Evolutionary conservation across 1,140 invertebrate species (phyloP).

Genomic region (Drosophila carrolli): DNA sequence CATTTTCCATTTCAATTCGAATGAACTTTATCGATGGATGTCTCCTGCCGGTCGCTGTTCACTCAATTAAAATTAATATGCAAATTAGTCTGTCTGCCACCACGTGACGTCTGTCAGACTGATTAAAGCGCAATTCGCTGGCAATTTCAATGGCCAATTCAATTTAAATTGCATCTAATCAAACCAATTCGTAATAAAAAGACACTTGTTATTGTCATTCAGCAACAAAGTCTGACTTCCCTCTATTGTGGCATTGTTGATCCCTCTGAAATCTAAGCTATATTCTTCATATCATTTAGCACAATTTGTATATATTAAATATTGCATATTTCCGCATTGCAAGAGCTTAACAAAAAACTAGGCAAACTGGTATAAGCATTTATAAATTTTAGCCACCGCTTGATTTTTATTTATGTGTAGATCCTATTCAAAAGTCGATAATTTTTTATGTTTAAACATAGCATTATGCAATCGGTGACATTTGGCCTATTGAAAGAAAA

Average conservation of each 20-base stretch:
- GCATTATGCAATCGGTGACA: slow-evolving; percentile 39
- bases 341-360: slow-evolving; percentile 18
- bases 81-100: slow-evolving; percentile 64
- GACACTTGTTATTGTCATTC: slow-evolving; percentile 30
- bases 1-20: slow-evolving; percentile 51
- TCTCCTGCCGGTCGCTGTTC: slow-evolving; percentile 29
- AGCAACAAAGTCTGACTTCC: neutral
- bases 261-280: slow-evolving; percentile 6
- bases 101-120: slow-evolving; percentile 60
- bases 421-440: slow-evolving; percentile 11
- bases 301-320: slow-evolving; percentile 39
- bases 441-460: neutral
- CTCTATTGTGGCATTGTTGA: neutral
- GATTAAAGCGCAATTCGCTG: slow-evolving; percentile 54
- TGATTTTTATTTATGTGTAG: slow-evolving; percentile 17
- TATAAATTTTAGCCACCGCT: slow-evolving; percentile 10
- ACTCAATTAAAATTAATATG: slow-evolving; percentile 82
- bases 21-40: slow-evolving; percentile 41
- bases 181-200: slow-evolving; percentile 16
- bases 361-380: slow-evolving; percentile 44
- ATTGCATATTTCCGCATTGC: slow-evolving; percentile 34
- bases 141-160: slow-evolving; percentile 21
- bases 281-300: slow-evolving; percentile 23
- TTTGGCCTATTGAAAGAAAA: slow-evolving; percentile 32
- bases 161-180: slow-evolving; percentile 10